These are phyloP conservation scores for Salvelinus sp. DNA, from an alignment of 2,113 vertebrate genomes.

Conservation along the genomic window DNA sequence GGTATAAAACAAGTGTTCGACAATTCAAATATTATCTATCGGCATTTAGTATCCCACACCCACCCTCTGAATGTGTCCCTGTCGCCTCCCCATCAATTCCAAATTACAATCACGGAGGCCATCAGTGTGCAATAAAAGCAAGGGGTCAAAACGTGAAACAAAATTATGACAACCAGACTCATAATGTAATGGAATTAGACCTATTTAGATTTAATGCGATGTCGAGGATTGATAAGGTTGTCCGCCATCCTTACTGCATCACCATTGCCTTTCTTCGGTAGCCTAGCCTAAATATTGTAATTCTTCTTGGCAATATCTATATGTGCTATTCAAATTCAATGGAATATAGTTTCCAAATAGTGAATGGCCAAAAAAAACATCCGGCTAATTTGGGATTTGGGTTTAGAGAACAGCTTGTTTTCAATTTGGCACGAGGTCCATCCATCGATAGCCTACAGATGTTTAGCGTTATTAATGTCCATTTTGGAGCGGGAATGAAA, in stretches of 20 bases:
- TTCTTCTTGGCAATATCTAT: background rate
- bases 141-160: background rate
- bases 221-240: background rate
- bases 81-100: background rate
- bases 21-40: background rate
- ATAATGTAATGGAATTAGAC: too few relatives aligned
- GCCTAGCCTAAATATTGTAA: too few relatives aligned
- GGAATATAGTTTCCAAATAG: background rate
- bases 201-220: background rate
- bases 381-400: background rate
- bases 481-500: conserved; percentile 12
- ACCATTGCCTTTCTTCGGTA: too few relatives aligned
- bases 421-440: background rate
- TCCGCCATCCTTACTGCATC: background rate
- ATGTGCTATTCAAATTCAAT: background rate
- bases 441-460: conserved; percentile 13
- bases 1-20: conserved; percentile 35
- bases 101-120: background rate
- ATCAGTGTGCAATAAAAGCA: background rate
- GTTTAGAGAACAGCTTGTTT: background rate
- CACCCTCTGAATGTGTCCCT: conserved; percentile 13
- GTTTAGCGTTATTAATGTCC: conserved; percentile 11
- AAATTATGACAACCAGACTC: background rate
- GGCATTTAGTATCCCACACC: conserved; percentile 9
- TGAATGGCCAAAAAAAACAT: background rate